phyloP scores from a whole-genome alignment of 2,888 invertebrate genomes.

The Cephus runcator region DNA sequence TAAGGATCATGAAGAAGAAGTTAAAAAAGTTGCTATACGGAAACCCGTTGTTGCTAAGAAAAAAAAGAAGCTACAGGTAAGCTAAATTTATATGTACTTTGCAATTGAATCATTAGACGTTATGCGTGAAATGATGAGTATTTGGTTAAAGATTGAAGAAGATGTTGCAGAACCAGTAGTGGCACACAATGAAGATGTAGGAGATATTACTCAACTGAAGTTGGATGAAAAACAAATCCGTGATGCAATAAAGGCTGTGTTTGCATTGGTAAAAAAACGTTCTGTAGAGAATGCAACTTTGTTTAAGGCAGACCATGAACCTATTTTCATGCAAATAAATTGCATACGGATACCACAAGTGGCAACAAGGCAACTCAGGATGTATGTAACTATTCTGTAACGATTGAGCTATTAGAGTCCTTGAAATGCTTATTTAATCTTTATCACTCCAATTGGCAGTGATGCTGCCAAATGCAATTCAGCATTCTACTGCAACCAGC shows the following conservation, averaged over 20 bases:
- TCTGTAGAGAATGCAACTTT: conserved; percentile 61
- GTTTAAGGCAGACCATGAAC: conserved; percentile 69
- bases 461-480: no score
- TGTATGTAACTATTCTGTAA: conserved; percentile 67
- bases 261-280: conserved; percentile 54
- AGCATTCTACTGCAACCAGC: no score
- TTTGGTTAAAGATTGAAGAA: not conserved
- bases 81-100: not conserved
- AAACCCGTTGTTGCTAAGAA: not conserved
- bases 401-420: not conserved
- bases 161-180: not conserved
- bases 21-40: not conserved
- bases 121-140: not conserved
- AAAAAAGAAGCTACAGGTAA: conserved; percentile 7
- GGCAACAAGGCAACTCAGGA: conserved; percentile 70
- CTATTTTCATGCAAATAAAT: conserved; percentile 71
- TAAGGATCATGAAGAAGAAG: not conserved
- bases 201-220: conserved; percentile 11
- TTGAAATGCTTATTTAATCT: not conserved
- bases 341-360: conserved; percentile 75
- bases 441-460: no score
- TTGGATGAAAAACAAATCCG: conserved; percentile 50
- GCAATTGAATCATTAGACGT: not conserved
- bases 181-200: conserved; percentile 12
- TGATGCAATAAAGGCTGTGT: conserved; percentile 55